These are phyloP conservation scores for Phrynocephalus guinanensis DNA, from an alignment of 2,797 vertebrate species.

Conservation along the genomic window DNA sequence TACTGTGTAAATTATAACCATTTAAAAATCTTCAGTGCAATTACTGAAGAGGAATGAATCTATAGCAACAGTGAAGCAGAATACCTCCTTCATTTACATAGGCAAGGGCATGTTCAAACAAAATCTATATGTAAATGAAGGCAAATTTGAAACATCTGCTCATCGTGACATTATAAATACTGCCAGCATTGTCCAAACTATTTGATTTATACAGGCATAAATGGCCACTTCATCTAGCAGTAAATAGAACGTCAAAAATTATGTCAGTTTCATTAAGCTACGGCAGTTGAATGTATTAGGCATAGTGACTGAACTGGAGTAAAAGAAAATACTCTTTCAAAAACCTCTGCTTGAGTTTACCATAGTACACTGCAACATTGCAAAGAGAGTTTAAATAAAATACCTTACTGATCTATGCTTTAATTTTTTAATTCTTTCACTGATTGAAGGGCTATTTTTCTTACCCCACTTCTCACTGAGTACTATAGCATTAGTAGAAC, in stretches of 20 bases:
- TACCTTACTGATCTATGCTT: slow-evolving; percentile 55
- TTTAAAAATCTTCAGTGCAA: slow-evolving; percentile 70
- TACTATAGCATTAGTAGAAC: slow-evolving; percentile 43
- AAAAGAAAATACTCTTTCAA: slow-evolving; percentile 6
- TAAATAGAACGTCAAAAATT: slow-evolving; percentile 79
- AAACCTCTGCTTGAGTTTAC: slow-evolving; percentile 37
- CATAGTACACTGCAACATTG: slow-evolving; percentile 2
- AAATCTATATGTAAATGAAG: slow-evolving; percentile 91
- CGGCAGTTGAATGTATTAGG: slow-evolving; percentile 53
- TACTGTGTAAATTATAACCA: slow-evolving; percentile 64
- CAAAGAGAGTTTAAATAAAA: slow-evolving; percentile 42
- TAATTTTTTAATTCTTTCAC: slow-evolving; percentile 60
- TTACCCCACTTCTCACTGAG: slow-evolving; percentile 34
- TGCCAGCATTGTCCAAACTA: slow-evolving; percentile 78
- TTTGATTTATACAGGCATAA: slow-evolving; percentile 84
- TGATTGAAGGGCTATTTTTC: slow-evolving; percentile 60
- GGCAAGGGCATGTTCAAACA: slow-evolving; percentile 82
- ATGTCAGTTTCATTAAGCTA: slow-evolving; percentile 70
- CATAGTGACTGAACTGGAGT: slow-evolving; percentile 24
- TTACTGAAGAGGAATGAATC: slow-evolving; percentile 74
- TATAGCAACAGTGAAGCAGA: slow-evolving; percentile 76
- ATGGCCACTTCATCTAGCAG: slow-evolving; percentile 80
- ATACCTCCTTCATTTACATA: slow-evolving; percentile 85
- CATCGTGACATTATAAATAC: slow-evolving; percentile 82
- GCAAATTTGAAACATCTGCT: slow-evolving; percentile 93